Evolutionary conservation across 2,113 vertebrate genomes (phyloP).

Genomic region (Oreochromis spilurus): DNA sequence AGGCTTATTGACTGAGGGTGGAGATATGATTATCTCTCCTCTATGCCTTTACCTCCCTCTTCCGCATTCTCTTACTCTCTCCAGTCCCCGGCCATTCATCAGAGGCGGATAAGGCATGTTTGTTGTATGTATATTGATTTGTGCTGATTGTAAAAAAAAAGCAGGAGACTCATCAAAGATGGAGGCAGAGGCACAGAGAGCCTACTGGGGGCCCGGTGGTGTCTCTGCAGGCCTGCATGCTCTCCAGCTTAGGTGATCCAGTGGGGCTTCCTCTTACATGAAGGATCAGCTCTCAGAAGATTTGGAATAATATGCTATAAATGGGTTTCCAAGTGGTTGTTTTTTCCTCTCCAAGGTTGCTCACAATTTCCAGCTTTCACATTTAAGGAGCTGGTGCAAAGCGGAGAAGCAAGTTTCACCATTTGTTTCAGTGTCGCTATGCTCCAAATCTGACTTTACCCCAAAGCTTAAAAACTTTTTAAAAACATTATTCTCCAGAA

Average conservation of each 20-base stretch:
- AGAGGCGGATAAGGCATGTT: slow-evolving; percentile 35
- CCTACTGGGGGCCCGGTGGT: background rate
- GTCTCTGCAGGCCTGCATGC: background rate
- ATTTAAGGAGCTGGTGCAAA: background rate
- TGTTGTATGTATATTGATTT: slow-evolving; percentile 57
- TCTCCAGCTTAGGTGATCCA: background rate
- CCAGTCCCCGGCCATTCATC: slow-evolving; percentile 30
- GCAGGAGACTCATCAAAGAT: background rate
- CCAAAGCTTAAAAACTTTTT: background rate
- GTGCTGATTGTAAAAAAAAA: slow-evolving; percentile 48
- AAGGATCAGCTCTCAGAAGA: background rate
- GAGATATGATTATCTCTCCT: slow-evolving; percentile 60
- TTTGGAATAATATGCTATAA: background rate
- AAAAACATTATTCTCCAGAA: background rate
- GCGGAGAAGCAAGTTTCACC: background rate
- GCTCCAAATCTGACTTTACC: background rate
- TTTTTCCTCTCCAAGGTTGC: background rate
- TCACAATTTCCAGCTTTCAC: background rate
- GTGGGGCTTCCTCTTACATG: background rate
- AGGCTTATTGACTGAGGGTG: slow-evolving; percentile 59
- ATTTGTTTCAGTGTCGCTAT: background rate
- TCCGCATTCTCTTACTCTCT: background rate
- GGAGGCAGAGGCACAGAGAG: background rate
- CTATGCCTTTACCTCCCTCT: background rate
- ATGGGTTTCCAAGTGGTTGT: background rate